A percentile compares a stretch with the other conserved stretches of the same genome.
Evolutionary conservation across 2,888 invertebrate genomes (phyloP).

Genomic region (Entomobrya multifasciata): DNA sequence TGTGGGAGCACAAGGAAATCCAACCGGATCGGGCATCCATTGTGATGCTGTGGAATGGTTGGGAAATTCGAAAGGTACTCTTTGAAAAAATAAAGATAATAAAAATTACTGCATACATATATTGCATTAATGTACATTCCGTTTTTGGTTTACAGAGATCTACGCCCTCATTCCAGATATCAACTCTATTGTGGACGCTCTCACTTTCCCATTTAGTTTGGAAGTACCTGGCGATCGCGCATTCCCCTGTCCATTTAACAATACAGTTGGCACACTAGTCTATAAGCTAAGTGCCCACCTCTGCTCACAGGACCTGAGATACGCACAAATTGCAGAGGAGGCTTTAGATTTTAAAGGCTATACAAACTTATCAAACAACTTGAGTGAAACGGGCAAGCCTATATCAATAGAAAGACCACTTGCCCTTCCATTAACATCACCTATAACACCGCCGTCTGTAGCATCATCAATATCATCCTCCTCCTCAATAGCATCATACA

Average conservation of each 20-base stretch:
- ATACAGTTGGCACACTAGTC: constrained; percentile 48
- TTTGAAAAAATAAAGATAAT: background rate
- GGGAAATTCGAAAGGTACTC: constrained; percentile 63
- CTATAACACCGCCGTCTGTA: too few relatives aligned
- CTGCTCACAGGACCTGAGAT: constrained; percentile 58
- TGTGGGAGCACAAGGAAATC: too few relatives aligned
- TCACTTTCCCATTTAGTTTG: constrained; percentile 60
- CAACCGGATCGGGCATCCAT: constrained; percentile 32
- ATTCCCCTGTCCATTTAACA: constrained; percentile 62
- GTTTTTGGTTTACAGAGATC: constrained; percentile 23
- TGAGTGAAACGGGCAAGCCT: constrained; percentile 1
- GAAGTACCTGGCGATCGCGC: constrained; percentile 58
- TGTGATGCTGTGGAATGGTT: constrained; percentile 64
- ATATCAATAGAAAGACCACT: constrained; percentile 52
- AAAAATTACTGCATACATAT: background rate
- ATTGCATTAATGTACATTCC: background rate
- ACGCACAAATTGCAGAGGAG: constrained; percentile 62
- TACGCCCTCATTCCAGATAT: constrained; percentile 65
- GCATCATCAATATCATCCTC: background rate
- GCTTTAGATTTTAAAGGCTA: constrained; percentile 63
- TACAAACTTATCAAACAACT: constrained; percentile 30
- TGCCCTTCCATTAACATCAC: too few relatives aligned
- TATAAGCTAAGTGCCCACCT: constrained; percentile 62
- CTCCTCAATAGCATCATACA: background rate
- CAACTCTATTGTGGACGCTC: constrained; percentile 55